phyloP scores from a whole-genome alignment of 2,113 vertebrate genomes.

The Corynorhinus townsendii region DNA sequence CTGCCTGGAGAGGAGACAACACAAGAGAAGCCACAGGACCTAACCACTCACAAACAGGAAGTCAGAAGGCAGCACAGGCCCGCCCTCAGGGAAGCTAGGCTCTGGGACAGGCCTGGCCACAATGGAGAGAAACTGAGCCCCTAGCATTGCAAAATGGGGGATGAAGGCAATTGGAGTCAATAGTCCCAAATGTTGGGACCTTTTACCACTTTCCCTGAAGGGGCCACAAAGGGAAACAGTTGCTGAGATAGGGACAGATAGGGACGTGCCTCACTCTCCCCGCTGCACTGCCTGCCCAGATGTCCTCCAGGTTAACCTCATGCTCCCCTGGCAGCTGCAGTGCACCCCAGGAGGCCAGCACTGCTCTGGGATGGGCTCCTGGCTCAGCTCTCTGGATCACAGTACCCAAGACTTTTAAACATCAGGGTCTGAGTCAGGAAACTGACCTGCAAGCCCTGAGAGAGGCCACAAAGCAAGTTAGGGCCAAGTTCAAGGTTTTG shows the following conservation, averaged over 20 bases:
- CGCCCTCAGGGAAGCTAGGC: neutral
- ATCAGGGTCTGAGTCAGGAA: neutral
- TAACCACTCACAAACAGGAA: conserved; percentile 74
- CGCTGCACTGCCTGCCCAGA: neutral
- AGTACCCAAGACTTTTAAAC: neutral
- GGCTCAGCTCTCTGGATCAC: neutral
- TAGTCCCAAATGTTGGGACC: neutral
- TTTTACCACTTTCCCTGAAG: neutral
- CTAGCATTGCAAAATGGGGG: neutral
- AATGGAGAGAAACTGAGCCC: conserved; percentile 33
- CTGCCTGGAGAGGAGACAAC: conserved; percentile 55
- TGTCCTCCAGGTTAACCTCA: neutral
- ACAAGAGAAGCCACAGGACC: conserved; percentile 62
- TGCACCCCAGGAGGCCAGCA: neutral
- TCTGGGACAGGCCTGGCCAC: neutral
- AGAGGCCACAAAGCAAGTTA: neutral
- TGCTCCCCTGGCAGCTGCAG: neutral
- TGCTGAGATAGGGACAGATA: neutral
- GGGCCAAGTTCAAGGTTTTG: neutral
- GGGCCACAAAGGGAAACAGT: neutral
- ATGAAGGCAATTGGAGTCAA: neutral
- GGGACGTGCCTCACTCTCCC: neutral
- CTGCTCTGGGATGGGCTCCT: neutral
- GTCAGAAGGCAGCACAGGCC: conserved; percentile 34
- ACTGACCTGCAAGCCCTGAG: neutral